These are phyloP conservation scores for Drosophila bifasciata DNA, from an alignment of 1,140 invertebrate genomes.

Conservation along the genomic window DNA sequence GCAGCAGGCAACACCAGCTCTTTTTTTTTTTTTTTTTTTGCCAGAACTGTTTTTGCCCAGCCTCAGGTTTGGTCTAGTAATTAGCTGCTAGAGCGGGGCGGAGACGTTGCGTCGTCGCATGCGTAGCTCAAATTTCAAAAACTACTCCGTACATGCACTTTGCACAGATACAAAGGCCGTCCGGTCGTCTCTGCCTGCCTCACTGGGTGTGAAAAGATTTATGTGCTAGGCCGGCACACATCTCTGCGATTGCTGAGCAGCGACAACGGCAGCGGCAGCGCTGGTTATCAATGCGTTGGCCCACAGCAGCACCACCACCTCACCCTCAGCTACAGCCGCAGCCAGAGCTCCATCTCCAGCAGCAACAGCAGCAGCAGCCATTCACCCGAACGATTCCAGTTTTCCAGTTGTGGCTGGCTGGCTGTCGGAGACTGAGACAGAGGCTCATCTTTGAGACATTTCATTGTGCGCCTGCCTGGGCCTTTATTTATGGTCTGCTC, in stretches of 20 bases:
- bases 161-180: constrained; percentile 66
- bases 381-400: constrained; percentile 76
- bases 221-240: constrained; percentile 65
- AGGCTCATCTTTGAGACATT: constrained; percentile 66
- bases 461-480: constrained; percentile 60
- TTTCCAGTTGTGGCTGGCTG: constrained; percentile 35
- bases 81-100: constrained; percentile 42
- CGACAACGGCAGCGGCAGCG: constrained; percentile 20
- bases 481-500: constrained; percentile 74
- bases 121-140: constrained; percentile 78
- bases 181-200: constrained; percentile 29
- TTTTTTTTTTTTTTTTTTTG: constrained; percentile 33
- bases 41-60: constrained; percentile 21
- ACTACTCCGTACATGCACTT: constrained; percentile 64
- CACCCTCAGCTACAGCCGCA: constrained; percentile 36
- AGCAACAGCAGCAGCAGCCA: constrained; percentile 43
- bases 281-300: constrained; percentile 75
- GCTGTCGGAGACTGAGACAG: constrained; percentile 7
- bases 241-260: constrained; percentile 14
- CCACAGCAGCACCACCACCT: constrained; percentile 54
- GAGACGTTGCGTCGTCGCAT: constrained; percentile 51
- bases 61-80: constrained; percentile 74
- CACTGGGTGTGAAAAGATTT: constrained; percentile 76
- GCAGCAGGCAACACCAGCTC: constrained; percentile 1
- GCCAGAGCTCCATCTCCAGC: constrained; percentile 24